A percentile compares a stretch with the other conserved stretches of the same genome.
phyloP scores from a whole-genome alignment of 2,113 vertebrate species.

The Rutilus rutilus region DNA sequence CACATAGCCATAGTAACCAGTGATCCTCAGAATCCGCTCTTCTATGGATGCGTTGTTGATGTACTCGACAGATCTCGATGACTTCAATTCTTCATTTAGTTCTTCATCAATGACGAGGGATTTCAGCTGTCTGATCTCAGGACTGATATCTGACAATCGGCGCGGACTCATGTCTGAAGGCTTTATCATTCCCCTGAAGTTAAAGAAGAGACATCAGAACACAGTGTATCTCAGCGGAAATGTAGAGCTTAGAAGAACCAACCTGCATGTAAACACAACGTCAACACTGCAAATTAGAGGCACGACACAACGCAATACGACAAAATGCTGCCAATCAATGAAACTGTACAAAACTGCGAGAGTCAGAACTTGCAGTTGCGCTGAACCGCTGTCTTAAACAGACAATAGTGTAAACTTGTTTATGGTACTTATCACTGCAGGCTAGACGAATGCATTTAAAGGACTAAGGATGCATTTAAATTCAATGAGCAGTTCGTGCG shows the following conservation, averaged over 20 bases:
- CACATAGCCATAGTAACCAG: constrained; percentile 95
- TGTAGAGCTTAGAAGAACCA: background rate
- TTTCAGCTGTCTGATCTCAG: constrained; percentile 94
- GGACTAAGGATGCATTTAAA: background rate
- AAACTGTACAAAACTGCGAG: background rate
- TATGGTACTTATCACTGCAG: background rate
- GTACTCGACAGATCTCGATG: constrained; percentile 91
- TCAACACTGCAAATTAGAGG: background rate
- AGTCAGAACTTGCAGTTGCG: background rate
- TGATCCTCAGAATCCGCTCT: constrained; percentile 89
- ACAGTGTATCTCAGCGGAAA: constrained; percentile 36
- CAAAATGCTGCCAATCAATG: constrained; percentile 4
- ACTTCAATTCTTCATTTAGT: constrained; percentile 93
- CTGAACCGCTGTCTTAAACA: background rate
- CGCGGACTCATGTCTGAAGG: constrained; percentile 92
- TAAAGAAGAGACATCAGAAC: constrained; percentile 45
- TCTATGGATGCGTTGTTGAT: constrained; percentile 92
- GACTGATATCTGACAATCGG: constrained; percentile 95
- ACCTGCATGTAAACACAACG: background rate
- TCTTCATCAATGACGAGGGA: constrained; percentile 93
- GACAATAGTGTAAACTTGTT: background rate
- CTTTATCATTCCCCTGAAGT: constrained; percentile 87
- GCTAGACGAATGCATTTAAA: background rate
- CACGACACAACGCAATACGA: background rate
- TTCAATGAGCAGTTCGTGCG: background rate